Evolutionary conservation across 2,888 invertebrate species (phyloP), one percentile per base, ranked within the genome.

Genomic region (Lasius platythorax): DNA sequence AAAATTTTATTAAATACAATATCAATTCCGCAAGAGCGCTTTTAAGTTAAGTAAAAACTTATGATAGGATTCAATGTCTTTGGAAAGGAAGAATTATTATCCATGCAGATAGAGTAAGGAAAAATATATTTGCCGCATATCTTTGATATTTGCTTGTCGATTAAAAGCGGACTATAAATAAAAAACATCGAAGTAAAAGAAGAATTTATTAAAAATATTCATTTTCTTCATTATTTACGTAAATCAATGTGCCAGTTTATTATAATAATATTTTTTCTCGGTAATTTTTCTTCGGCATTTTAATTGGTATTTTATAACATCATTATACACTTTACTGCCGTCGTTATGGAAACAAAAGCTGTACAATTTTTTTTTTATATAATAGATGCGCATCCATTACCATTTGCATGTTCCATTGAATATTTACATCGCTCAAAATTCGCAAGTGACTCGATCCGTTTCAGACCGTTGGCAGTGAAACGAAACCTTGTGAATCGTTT

Each of bases 401-500:
- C 18, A 23, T 50, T 79, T 46, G 79, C 61, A 72, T 23, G 68
- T 68, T n/a, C 15, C 43, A 61, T 72, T 43, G 58, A 79, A 58
- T n/a, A 72, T 66, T 72, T 61, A 72, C 37, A 46, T 46, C 12
- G 33, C 73, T 43, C 23, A 70, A 61, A 63, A 61, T 66, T 73
- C 72, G n/a, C 28, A 63, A 73, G 46, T 79, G 58, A 72, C 43
- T 23, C 70, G 79, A 79, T 61, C 46, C 28, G 61, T 50, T 73
- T 66, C 73, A 46, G 61, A 37, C 23, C 28, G 18, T 81, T 63
- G 61, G 46, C 73, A 43, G 8, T 67, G n/a, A 79, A 79, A 72
- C 61, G 46, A 73, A 61, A 61, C 63, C 61, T 61, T 46, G 37
- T n/a, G 73, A 73, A 81, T 81, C 61, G 79, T 46, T 79, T 72